phyloP scores from a whole-genome alignment of 2,888 invertebrate species.

The Drosophila seclusa region DNA sequence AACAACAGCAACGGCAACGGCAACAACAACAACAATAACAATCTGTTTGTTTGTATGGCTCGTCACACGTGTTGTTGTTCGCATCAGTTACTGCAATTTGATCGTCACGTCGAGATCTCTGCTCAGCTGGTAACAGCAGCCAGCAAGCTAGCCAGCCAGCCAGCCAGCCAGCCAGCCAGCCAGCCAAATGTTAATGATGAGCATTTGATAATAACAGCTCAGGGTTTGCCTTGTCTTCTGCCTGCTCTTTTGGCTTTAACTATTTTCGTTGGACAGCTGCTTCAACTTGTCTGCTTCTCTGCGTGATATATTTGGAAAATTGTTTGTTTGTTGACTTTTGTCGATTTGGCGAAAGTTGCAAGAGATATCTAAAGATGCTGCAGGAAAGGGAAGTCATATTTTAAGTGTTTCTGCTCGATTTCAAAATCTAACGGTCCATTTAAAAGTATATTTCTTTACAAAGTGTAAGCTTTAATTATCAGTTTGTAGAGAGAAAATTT shows the following conservation, averaged over 20 bases:
- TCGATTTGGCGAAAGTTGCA: conserved; percentile 67
- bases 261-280: conserved; percentile 54
- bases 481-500: background rate
- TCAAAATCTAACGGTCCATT: background rate
- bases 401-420: background rate
- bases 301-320: conserved; percentile 51
- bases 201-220: conserved; percentile 73
- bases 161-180: conserved; percentile 15
- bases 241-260: conserved; percentile 23
- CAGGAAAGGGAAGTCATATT: conserved; percentile 36
- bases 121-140: conserved; percentile 36
- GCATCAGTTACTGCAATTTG: conserved; percentile 63
- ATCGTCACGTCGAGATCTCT: conserved; percentile 70
- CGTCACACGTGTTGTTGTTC: conserved; percentile 65
- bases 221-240: conserved; percentile 10
- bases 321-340: conserved; percentile 49
- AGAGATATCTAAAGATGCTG: conserved; percentile 16
- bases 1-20: conserved; percentile 42
- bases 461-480: background rate
- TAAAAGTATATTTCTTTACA: background rate
- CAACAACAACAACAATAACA: conserved; percentile 24
- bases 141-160: conserved; percentile 11
- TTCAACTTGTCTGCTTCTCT: conserved; percentile 39
- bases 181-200: conserved; percentile 68
- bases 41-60: conserved; percentile 11